Conservation (phyloP, 1,140 invertebrate species). For the Rhyzopertha dominica region DNA sequence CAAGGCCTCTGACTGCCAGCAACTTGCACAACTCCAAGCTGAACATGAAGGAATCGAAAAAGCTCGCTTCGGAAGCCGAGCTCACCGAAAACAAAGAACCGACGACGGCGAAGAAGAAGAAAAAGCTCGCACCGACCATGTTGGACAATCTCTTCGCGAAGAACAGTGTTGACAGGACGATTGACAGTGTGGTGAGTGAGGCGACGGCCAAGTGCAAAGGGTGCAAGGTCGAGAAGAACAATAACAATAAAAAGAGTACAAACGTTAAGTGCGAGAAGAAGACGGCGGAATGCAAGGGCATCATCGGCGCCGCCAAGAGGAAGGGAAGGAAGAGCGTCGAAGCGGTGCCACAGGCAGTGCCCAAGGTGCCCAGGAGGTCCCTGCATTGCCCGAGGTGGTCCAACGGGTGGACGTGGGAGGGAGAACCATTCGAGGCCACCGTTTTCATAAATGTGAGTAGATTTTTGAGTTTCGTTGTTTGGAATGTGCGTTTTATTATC, state of each 20-base stretch:
- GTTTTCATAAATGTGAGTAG: conserved; percentile 85
- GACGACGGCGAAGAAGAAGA: conserved; percentile 39
- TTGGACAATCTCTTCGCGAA: conserved; percentile 52
- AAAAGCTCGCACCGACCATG: conserved; percentile 47
- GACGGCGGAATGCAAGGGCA: conserved; percentile 13
- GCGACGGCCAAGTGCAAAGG: conserved; percentile 24
- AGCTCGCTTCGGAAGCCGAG: conserved; percentile 27
- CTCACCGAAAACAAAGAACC: conserved; percentile 34
- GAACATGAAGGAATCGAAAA: conserved; percentile 25
- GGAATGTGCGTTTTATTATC: no score
- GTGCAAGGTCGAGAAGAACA: no score
- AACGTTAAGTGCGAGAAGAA: conserved; percentile 14
- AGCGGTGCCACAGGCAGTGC: conserved; percentile 39
- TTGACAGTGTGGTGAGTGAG: conserved; percentile 44
- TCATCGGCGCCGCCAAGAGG: conserved; percentile 11
- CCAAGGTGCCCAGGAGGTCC: conserved; percentile 43
- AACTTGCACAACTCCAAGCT: conserved; percentile 16
- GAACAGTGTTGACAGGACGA: conserved; percentile 52
- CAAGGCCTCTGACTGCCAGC: conserved; percentile 15
- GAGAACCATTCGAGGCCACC: conserved; percentile 73
- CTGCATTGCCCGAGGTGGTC: conserved; percentile 71
- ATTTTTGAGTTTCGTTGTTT: no score
- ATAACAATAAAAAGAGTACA: conserved; percentile 38
- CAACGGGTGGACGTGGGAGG: conserved; percentile 89
- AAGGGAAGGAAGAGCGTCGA: conserved; percentile 44